These are phyloP conservation scores for Oscarella lobularis DNA, from an alignment of 37 sponge, comb jelly and placozoan genomes.

Conservation along the genomic window DNA sequence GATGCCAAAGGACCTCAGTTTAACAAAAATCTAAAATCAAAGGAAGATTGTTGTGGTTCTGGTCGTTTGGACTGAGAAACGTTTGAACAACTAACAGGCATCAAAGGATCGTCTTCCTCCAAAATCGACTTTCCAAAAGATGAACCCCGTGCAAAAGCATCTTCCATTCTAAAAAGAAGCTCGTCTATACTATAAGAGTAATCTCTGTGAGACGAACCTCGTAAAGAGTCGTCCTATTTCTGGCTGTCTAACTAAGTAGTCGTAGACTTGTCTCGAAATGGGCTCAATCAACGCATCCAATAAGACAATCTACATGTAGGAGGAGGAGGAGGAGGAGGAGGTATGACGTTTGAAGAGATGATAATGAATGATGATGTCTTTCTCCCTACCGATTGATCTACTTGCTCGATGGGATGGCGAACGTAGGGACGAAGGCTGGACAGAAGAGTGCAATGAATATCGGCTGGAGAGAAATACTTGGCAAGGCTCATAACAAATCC, in stretches of 20 bases:
- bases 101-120: too few species aligned
- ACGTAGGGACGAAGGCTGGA: slow-evolving; percentile 50
- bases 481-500: slow-evolving; percentile 54
- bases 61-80: too few species aligned
- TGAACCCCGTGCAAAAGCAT: too few species aligned
- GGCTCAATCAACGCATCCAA: slow-evolving; percentile 55
- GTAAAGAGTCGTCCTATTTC: neutral
- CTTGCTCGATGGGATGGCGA: slow-evolving; percentile 31
- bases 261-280: slow-evolving; percentile 46
- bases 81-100: too few species aligned
- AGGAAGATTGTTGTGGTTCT: too few species aligned
- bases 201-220: neutral
- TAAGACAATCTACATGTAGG: slow-evolving; percentile 25
- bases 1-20: too few species aligned
- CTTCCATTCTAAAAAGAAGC: too few species aligned
- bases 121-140: too few species aligned
- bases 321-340: slow-evolving; percentile 40
- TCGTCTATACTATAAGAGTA: too few species aligned
- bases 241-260: slow-evolving; percentile 55
- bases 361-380: too few species aligned
- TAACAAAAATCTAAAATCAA: too few species aligned
- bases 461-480: slow-evolving; percentile 45
- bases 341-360: slow-evolving; percentile 32
- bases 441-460: slow-evolving; percentile 59
- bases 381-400: slow-evolving; percentile 21